Conservation (phyloP, 23 tunicate genomes). For the Diplosoma virens region DNA sequence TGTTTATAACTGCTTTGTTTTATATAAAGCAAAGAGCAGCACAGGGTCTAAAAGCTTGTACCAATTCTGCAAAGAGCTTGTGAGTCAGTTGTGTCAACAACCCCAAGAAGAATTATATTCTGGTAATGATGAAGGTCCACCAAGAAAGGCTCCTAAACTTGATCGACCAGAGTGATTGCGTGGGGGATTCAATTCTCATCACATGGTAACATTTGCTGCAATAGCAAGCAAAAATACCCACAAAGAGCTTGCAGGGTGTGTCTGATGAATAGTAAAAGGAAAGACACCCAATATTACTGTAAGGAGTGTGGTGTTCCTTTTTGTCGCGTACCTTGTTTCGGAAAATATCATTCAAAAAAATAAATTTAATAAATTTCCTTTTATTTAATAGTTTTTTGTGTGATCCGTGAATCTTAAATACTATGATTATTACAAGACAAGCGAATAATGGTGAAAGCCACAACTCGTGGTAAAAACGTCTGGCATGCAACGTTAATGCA, state of each 20-base stretch:
- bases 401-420: no score
- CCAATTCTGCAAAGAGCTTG: slow-evolving; percentile 1
- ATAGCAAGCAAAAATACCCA: slow-evolving; percentile 6
- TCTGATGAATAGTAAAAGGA: background rate
- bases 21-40: slow-evolving; percentile 14
- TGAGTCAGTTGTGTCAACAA: slow-evolving; percentile 8
- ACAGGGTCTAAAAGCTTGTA: background rate
- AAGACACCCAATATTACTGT: slow-evolving; percentile 17
- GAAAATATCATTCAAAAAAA: slow-evolving; percentile 4
- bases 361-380: no score
- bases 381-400: no score
- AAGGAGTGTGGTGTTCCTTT: slow-evolving; percentile 10
- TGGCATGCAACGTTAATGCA: no score
- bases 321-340: slow-evolving; percentile 3
- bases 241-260: slow-evolving; percentile 21
- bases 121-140: slow-evolving; percentile 5
- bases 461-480: no score
- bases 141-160: slow-evolving; percentile 7
- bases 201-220: background rate
- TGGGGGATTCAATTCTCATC: slow-evolving; percentile 21
- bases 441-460: no score
- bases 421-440: no score
- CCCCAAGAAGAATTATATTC: slow-evolving; percentile 15
- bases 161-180: background rate
- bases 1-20: slow-evolving; percentile 29